Evolutionary conservation across 2,888 invertebrate genomes (phyloP), one percentile per base, ranked within the genome.

Genomic region (Pachymerium ferrugineum): DNA sequence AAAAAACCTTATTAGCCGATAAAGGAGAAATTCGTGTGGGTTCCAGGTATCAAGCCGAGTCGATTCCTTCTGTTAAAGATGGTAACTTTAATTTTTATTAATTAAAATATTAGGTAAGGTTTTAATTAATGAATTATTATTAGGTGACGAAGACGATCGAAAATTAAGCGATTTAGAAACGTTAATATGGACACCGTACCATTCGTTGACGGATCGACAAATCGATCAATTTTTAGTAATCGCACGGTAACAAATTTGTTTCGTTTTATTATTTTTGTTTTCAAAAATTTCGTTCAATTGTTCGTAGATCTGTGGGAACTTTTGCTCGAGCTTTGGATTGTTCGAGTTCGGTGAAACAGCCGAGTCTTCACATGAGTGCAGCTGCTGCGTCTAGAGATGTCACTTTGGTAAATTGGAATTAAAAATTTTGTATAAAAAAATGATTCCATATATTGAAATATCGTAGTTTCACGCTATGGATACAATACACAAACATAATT

Each of bases 311-410:
- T 70, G 95, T 99, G 78, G 98, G 99, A 78, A 99, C 99, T 77
- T 99, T 99, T 86, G 96, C 98, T 77, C 89, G 99, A 79, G 98
- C 99, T 76, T 88, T 99, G 78, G 99, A 99, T 86, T 97, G 97
- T 85, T 96, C 96, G 79, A 96, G 96, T 84, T 95, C 97, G 79
- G 94, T 98, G 70, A 95, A 98, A 83, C 97, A 99, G 82, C 98
- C 99, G 76, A 95, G 95, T 80, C 87, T 99, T 79, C 98, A 99
- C 85, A 97, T 99, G 96, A 97, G 97, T 80, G 99, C 98, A 77
- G 98, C 99, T 74, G 97, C 98, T 76, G 99, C 99, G 77, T 96
- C 96, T 81, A 88, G 99, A 79, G 99, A 99, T 86, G 94, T 98
- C 80, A 99, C 99, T 77, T 87, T 97, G 83, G 91, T 91, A 69